Base-by-base conservation (phyloP, 2,113 vertebrate genomes). In the Pteronura brasiliensis region DNA sequence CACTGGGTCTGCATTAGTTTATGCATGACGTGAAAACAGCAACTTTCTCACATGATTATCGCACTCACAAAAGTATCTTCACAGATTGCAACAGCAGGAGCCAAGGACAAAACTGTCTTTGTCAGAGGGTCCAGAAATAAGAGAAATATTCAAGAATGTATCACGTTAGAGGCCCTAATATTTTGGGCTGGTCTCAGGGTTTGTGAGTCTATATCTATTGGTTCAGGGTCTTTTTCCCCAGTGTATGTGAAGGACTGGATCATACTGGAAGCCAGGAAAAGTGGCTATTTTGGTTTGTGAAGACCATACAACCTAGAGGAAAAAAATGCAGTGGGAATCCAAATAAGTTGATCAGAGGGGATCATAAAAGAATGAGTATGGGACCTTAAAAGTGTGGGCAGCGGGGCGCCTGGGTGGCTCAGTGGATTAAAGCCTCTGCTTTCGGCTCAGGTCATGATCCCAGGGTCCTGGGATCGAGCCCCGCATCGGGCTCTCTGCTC, bases 61-160 rank as follows among this genome's bases (percentile, higher is more conserved):
- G n/a, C 11, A 87, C 27, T 82, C 85, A 57, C 88, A 88, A 80
- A 92, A 55, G 84, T 34, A 34, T 92, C 93, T 91, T 69, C 93
- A 49, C 71, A 91, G 52, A 67, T 14, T 20, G 9, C 27, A 65
- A n/a, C 29, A 85, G 31, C 12, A 47, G 39, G 9, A 92, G 39
- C 27, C 39, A 27, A 72, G 18, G 29, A 42, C 69, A 67, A 67
- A 79, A 4, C 3, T 31, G 36, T 29, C 90, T 72, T 96, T 55
- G 61, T 61, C 55, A 67, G 57, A 31, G 39, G 71, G 57, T 52
- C 80, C 31, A 79, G 42, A 39, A 42, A 96, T 77, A 86, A 74
- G 80, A 36, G 63, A 71, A 77, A 34, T 65, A 88, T 10, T 89
- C 27, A 47, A 71, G 59, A 84, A 36, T 42, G 69, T 85, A 34